These are phyloP conservation scores for Drosophila nebulosa DNA, from an alignment of 1,140 invertebrate species.

Conservation along the genomic window DNA sequence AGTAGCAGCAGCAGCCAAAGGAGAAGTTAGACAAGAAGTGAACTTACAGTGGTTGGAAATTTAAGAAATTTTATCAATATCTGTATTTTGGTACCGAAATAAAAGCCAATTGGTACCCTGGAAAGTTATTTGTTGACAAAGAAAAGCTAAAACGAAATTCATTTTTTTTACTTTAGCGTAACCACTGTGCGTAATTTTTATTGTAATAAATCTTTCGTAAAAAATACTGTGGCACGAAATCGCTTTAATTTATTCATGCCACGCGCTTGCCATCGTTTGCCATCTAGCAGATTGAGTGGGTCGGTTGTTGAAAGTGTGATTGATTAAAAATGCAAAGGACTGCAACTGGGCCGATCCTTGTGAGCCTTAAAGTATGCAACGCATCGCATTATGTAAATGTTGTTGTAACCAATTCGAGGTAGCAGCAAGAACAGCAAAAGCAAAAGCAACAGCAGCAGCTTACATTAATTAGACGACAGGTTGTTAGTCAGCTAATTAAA, in stretches of 20 bases:
- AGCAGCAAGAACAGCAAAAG: neutral
- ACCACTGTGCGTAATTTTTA: conserved; percentile 10
- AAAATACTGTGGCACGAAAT: conserved; percentile 59
- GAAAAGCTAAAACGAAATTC: no score
- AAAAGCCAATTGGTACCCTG: no score
- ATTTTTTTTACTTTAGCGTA: neutral
- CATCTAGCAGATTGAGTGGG: conserved; percentile 20
- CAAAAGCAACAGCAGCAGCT: conserved; percentile 1
- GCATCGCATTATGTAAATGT: conserved; percentile 51
- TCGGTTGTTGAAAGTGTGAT: conserved; percentile 6
- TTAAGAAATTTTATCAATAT: neutral
- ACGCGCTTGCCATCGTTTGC: conserved; percentile 40
- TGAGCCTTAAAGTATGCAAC: conserved; percentile 23
- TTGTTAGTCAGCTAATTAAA: conserved; percentile 62
- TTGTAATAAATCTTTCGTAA: conserved; percentile 63
- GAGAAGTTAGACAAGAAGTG: neutral
- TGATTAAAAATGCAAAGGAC: conserved; percentile 70
- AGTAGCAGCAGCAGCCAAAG: conserved; percentile 20
- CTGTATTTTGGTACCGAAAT: no score
- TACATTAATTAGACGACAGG: conserved; percentile 54
- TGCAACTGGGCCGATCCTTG: conserved; percentile 44
- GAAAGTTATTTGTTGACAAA: no score
- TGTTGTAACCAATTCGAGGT: conserved; percentile 19
- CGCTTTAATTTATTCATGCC: conserved; percentile 72
- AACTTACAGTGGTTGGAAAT: neutral